Evolutionary conservation across 2,888 invertebrate species (phyloP), one percentile per base, ranked within the genome.

Genomic region (Mimachlamys varia): DNA sequence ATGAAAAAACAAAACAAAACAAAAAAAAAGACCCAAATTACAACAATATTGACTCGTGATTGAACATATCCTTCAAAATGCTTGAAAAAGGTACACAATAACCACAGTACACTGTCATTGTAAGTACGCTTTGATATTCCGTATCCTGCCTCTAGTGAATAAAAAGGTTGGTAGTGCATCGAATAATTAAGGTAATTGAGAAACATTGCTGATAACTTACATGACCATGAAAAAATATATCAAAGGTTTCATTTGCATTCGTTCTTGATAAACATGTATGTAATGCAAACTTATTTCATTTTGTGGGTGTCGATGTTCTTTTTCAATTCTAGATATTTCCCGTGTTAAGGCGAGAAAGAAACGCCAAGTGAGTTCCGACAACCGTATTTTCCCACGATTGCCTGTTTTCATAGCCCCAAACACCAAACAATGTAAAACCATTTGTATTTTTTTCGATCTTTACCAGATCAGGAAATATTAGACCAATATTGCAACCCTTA

Each of bases 381-480:
- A 27, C 27, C 76, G 76, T 76, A 7, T 76, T 33, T 76, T 76
- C 33, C 76, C 33, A 76, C 33, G 76, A 33, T 76, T 76, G 22
- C 76, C 76, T 76, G 76, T 76, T 33, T 76, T 33, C 27, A 76
- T 76, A 76, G 76, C 76, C 33, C 76, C 76, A 19, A 76, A 76
- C 76, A 76, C 76, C 76, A 76, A 76, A 76, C 76, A 76, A 76
- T 76, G 76, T 76, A 76, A 76, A 76, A 27, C 22, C 76, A 33
- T 76, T 76, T 76, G 33, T 76, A 76, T 33, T 76, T 27, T 76
- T 12, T 27, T 76, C 33, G 2, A 33, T 33, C 7, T 44, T 44
- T 3, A 53, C 19, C 12, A 53, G 2, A 19, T 12, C 5, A 10
- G 53, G 76, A 76, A 76, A 76, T 76, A 33, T 76, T 12, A 4